Evolutionary conservation across 2,797 vertebrate genomes (phyloP).

Genomic region (Echeneis naucrates): DNA sequence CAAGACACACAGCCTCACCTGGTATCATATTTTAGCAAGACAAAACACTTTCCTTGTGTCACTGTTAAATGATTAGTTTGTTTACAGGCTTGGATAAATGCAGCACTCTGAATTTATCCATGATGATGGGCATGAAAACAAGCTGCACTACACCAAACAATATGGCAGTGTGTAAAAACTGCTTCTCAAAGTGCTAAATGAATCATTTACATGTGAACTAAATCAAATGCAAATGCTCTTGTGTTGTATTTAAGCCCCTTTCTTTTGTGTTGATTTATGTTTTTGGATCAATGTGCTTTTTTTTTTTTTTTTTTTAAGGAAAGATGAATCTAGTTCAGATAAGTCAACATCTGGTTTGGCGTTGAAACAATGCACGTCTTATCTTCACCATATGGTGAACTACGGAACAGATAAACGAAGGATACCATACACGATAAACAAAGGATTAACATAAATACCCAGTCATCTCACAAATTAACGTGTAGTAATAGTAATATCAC

Average conservation of each 20-base stretch:
- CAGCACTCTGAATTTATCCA: conserved; percentile 32
- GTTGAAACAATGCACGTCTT: conserved; percentile 35
- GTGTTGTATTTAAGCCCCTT: conserved; percentile 53
- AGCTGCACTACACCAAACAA: conserved; percentile 52
- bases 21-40: conserved; percentile 88
- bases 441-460: conserved; percentile 56
- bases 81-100: conserved; percentile 59
- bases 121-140: conserved; percentile 53
- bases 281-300: conserved; percentile 23
- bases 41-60: conserved; percentile 84
- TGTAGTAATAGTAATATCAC: conserved; percentile 39
- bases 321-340: conserved; percentile 31
- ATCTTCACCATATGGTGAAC: conserved; percentile 35
- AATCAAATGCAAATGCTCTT: conserved; percentile 64
- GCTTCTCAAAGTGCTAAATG: conserved; percentile 54
- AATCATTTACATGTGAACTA: conserved; percentile 55
- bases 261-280: conserved; percentile 25
- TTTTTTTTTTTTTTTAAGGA: conserved; percentile 18
- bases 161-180: conserved; percentile 41
- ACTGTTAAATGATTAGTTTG: conserved; percentile 70
- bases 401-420: conserved; percentile 3
- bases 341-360: conserved; percentile 54
- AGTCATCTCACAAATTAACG: conserved; percentile 49
- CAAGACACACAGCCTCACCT: conserved; percentile 91
- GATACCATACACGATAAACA: conserved; percentile 29